These are phyloP conservation scores for Gonioctena quinquepunctata DNA, from an alignment of 1,140 invertebrate species.

Conservation along the genomic window DNA sequence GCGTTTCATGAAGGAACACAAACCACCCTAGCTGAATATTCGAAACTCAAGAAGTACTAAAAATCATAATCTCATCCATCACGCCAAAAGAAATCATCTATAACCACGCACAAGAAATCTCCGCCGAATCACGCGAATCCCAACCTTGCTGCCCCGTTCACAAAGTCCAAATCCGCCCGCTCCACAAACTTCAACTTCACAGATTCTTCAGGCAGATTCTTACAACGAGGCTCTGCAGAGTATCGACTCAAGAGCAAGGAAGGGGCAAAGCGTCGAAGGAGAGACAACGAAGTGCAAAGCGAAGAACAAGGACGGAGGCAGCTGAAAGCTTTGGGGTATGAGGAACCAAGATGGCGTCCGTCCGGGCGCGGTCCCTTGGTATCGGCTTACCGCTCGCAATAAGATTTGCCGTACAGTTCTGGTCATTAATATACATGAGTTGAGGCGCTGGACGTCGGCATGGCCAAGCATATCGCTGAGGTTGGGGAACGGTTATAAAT, in stretches of 20 bases:
- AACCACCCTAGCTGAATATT: no score
- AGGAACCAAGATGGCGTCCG: conserved; percentile 49
- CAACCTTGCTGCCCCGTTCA: background rate
- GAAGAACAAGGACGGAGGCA: conserved; percentile 30
- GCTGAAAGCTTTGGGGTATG: conserved; percentile 30
- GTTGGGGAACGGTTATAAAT: background rate
- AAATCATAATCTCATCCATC: no score
- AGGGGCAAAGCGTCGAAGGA: conserved; percentile 35
- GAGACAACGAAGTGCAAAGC: conserved; percentile 13
- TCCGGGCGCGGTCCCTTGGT: conserved; percentile 51
- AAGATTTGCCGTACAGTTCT: conserved; percentile 54
- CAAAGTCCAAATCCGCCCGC: background rate
- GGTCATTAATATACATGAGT: conserved; percentile 55
- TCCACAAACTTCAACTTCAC: background rate
- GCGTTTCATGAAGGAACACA: no score
- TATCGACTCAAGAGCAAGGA: conserved; percentile 53
- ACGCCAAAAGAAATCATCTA: no score
- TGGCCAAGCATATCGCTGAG: background rate
- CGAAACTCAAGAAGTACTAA: no score
- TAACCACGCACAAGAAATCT: no score
- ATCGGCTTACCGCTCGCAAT: conserved; percentile 54
- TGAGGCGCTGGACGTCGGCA: conserved; percentile 9
- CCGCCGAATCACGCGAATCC: background rate
- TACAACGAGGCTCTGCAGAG: conserved; percentile 47
- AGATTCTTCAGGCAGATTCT: conserved; percentile 50